These are phyloP conservation scores for Coleophora deauratella DNA, from an alignment of 2,888 invertebrate species.

Conservation along the genomic window DNA sequence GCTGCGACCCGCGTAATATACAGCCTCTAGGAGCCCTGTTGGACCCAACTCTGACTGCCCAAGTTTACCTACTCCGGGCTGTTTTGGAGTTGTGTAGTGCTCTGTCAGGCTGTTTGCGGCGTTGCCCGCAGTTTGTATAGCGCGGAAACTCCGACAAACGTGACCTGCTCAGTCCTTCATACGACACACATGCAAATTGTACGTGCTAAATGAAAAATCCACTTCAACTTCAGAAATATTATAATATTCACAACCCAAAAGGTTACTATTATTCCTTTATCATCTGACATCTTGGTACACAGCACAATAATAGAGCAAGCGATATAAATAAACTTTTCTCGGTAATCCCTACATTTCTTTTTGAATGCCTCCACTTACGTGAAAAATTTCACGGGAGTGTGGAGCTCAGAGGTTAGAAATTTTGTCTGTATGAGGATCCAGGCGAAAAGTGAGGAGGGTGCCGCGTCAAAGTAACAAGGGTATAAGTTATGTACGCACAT, in stretches of 20 bases:
- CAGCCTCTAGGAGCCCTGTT: slow-evolving; percentile 28
- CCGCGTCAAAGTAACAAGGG: slow-evolving; percentile 55
- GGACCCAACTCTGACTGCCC: background rate
- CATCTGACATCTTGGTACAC: too few species aligned
- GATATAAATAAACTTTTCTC: background rate
- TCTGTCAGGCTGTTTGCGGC: too few species aligned
- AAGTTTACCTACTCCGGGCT: background rate
- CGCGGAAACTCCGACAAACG: too few species aligned
- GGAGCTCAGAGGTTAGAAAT: slow-evolving; percentile 20
- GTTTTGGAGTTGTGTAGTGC: background rate
- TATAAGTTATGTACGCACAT: slow-evolving; percentile 38
- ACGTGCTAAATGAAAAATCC: too few species aligned
- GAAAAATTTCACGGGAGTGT: too few species aligned
- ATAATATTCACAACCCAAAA: too few species aligned
- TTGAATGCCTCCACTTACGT: slow-evolving; percentile 20
- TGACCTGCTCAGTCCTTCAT: too few species aligned
- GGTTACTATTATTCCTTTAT: too few species aligned
- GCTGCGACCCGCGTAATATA: slow-evolving; percentile 59
- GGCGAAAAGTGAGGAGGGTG: slow-evolving; percentile 55
- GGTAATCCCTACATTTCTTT: slow-evolving; percentile 20
- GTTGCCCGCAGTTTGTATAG: too few species aligned
- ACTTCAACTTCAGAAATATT: too few species aligned
- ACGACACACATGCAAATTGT: too few species aligned
- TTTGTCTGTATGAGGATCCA: slow-evolving; percentile 46
- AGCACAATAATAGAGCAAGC: too few species aligned